These are phyloP conservation scores for Drosophila pseudoobscura DNA, from an alignment of 1,140 invertebrate genomes.

Conservation along the genomic window DNA sequence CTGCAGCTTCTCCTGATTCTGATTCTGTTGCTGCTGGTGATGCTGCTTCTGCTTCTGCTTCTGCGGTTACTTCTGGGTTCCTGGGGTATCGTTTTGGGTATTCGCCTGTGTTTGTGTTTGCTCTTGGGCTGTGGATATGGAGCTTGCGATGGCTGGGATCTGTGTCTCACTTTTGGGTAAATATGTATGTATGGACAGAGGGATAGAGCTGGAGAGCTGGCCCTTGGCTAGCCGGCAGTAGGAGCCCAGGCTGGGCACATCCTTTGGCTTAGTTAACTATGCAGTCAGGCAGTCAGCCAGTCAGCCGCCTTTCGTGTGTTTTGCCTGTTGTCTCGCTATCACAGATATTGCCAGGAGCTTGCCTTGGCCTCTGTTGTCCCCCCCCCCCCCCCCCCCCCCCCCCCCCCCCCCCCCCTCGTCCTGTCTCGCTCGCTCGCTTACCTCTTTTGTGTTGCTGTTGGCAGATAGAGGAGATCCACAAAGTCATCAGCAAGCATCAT, in stretches of 20 bases:
- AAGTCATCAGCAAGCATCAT: conserved; percentile 43
- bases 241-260: conserved; percentile 30
- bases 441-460: conserved; percentile 40
- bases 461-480: conserved; percentile 34
- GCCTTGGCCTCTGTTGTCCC: conserved; percentile 7
- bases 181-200: conserved; percentile 31
- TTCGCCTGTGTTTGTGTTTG: conserved; percentile 49
- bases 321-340: conserved; percentile 53
- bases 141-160: not conserved
- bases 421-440: conserved; percentile 22
- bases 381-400: no score
- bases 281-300: conserved; percentile 45
- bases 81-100: conserved; percentile 44
- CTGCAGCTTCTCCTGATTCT: conserved; percentile 41
- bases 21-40: conserved; percentile 29
- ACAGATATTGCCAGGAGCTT: conserved; percentile 57
- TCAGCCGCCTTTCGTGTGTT: conserved; percentile 51
- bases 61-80: conserved; percentile 41
- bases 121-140: conserved; percentile 14
- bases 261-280: conserved; percentile 64
- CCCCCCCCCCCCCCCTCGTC: no score
- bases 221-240: conserved; percentile 46
- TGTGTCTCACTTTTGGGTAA: conserved; percentile 28
- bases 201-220: not conserved
- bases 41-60: not conserved